Base-by-base conservation (phyloP, 2,888 invertebrate species). In the Merodon equestris region DNA sequence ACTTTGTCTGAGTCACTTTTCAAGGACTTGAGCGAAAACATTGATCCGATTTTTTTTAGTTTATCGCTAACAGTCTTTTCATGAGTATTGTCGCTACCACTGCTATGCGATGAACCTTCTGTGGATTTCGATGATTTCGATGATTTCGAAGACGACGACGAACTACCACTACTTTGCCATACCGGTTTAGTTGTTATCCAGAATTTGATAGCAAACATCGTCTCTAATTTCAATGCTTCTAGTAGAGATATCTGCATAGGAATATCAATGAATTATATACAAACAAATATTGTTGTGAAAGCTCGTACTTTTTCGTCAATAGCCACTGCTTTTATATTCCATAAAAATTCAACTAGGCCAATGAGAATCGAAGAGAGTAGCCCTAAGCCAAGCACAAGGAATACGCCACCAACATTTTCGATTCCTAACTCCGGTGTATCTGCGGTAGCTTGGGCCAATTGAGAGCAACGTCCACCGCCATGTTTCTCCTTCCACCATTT, bases 401-500 rank as follows among this genome's bases (percentile, higher is more conserved):
- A 97, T 50, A 97, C 96, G 82, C 97, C 97, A 82, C 97, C 97
- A 0, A 97, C 96, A 88, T 98, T 96, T 76, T 86, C 88, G 36
- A 89, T 75, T 13, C 86, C 87, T 45, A 89, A 73, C 58, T 89
- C 89, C 0, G 88, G 86, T 0, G 89, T 87, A 66, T 87, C 86
- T 4, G 85, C 85, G 1, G 83, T 83, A 0, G 82, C 82, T 1
- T 74, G 83, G 1, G 84, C 83, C 1, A 66, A 45, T 47, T 83
- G 84, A 12, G 84, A 85, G 56, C 88, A 89, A 15, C 83, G 83
- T 15, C 86, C 87, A 0, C 87, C 87, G 9, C 86, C 92, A 27
- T 93, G 90, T 85, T 91, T 92, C 86, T 92, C 90, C 85, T 93
- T 93, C 98, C 98, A 99, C 98, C 98, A 99, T 85, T 94, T 94